Conservation (phyloP, 2,797 vertebrate genomes). For the Melanotaenia parkinsoni region DNA sequence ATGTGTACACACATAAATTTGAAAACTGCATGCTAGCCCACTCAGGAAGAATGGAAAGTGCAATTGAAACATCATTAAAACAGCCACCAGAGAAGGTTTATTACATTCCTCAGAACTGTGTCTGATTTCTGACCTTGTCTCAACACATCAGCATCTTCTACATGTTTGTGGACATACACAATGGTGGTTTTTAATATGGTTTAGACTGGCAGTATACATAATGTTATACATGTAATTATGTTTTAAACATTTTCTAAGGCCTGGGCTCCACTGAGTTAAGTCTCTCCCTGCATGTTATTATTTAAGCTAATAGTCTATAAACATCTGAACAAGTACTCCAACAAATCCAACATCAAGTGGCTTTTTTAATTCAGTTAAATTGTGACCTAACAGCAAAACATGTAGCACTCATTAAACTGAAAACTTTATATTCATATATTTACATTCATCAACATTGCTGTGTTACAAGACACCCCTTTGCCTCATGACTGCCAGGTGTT, state of each 20-base stretch:
- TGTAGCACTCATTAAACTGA: neutral
- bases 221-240: neutral
- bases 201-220: neutral
- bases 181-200: slow-evolving; percentile 1
- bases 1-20: slow-evolving; percentile 24
- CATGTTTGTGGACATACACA: neutral
- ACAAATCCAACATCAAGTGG: neutral
- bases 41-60: slow-evolving; percentile 10
- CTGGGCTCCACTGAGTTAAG: neutral
- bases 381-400: neutral
- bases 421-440: neutral
- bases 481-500: neutral
- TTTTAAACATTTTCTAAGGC: neutral
- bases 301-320: no score
- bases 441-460: neutral
- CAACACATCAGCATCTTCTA: neutral
- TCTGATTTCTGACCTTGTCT: slow-evolving; percentile 3
- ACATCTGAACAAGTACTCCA: neutral
- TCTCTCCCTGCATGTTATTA: neutral
- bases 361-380: neutral
- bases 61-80: neutral
- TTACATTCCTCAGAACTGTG: slow-evolving; percentile 3
- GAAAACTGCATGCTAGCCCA: slow-evolving; percentile 23
- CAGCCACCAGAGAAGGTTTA: neutral
- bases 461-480: neutral